Evolutionary conservation across 1,140 invertebrate species (phyloP).

Genomic region (Drosophila funebris): DNA sequence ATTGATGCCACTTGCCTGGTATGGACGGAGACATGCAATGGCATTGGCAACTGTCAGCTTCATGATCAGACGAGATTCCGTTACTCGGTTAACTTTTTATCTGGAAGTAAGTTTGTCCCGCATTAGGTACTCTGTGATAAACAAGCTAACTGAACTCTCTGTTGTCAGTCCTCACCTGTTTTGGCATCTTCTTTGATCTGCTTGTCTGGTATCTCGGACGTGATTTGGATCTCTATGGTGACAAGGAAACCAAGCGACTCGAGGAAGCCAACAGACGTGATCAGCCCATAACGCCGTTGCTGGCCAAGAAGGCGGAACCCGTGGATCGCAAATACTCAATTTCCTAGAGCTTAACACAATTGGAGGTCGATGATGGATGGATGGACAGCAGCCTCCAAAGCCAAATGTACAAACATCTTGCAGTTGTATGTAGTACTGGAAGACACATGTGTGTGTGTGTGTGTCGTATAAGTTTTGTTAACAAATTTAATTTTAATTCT

Average conservation of each 20-base stretch:
- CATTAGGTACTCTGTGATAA: neutral
- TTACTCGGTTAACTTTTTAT: conserved; percentile 85
- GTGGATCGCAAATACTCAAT: conserved; percentile 36
- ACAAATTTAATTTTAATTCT: conserved; percentile 22
- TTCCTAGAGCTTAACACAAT: no score
- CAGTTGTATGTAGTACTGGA: conserved; percentile 26
- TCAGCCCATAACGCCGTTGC: conserved; percentile 65
- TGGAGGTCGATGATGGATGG: neutral
- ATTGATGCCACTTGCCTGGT: conserved; percentile 87
- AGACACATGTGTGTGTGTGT: neutral
- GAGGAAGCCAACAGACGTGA: conserved; percentile 59
- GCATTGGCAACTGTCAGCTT: conserved; percentile 87
- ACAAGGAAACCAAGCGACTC: conserved; percentile 83
- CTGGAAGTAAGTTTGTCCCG: conserved; percentile 84
- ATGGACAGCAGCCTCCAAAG: neutral
- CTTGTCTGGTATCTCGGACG: conserved; percentile 86
- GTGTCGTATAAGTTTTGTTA: conserved; percentile 26
- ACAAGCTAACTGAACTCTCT: neutral
- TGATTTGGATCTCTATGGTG: conserved; percentile 86
- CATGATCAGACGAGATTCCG: conserved; percentile 87
- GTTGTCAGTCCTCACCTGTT: conserved; percentile 84
- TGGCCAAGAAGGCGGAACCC: conserved; percentile 54
- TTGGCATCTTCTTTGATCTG: conserved; percentile 86
- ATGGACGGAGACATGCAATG: conserved; percentile 87
- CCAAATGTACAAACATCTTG: conserved; percentile 57